Evolutionary conservation across 1,140 invertebrate species (phyloP).

Genomic region (Nymphalis io): DNA sequence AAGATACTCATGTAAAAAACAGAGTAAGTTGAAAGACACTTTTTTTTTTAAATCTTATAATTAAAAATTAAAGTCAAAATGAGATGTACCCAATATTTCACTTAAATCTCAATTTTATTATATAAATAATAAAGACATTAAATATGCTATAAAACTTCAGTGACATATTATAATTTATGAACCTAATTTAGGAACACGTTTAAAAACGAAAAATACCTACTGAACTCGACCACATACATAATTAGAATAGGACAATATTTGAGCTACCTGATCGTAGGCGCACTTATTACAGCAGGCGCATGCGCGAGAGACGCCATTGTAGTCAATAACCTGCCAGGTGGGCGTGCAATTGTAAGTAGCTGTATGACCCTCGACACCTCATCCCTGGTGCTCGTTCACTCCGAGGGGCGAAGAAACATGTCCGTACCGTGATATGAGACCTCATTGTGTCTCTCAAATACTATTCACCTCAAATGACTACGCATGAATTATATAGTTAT

Average conservation of each 20-base stretch:
- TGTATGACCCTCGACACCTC: slow-evolving; percentile 61
- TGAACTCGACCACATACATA: slow-evolving; percentile 34
- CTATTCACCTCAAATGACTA: slow-evolving; percentile 35
- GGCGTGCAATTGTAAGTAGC: slow-evolving; percentile 76
- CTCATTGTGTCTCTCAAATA: slow-evolving; percentile 43
- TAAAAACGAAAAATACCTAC: neutral
- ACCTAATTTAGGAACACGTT: neutral
- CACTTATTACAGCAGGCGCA: slow-evolving; percentile 63
- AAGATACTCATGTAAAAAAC: no score
- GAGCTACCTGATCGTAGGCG: slow-evolving; percentile 63
- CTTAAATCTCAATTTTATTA: no score
- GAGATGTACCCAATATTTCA: no score
- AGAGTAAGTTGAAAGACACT: no score
- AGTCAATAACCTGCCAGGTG: slow-evolving; percentile 73
- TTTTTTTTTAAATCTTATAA: no score
- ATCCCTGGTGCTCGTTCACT: slow-evolving; percentile 34
- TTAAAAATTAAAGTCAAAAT: no score
- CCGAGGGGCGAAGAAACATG: slow-evolving; percentile 42
- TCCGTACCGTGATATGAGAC: slow-evolving; percentile 32
- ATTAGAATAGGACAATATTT: slow-evolving; percentile 69
- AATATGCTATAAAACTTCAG: no score
- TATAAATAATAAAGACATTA: no score
- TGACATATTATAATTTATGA: no score
- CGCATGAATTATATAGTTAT: slow-evolving; percentile 32
- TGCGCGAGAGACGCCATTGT: slow-evolving; percentile 64